Percentiles rank a stretch among this genome's conserved stretches.
Conservation (phyloP, 2,888 invertebrate species). For the Calliphora vomitoria region DNA sequence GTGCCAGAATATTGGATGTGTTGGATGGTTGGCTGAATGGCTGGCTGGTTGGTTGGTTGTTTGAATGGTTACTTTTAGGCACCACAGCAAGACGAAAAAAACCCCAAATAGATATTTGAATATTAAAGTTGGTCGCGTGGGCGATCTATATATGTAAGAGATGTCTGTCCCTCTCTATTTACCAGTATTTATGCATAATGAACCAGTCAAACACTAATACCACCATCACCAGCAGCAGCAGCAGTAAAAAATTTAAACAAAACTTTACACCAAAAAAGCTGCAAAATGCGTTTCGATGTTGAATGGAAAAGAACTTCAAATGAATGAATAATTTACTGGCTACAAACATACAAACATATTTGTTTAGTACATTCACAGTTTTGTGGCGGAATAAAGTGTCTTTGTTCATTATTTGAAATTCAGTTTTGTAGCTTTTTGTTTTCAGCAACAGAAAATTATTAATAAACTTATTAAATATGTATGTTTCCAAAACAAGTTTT, state of each 20-base stretch:
- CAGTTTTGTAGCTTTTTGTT: background rate
- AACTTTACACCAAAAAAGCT: conserved; percentile 28
- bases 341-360: background rate
- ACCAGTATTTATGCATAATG: conserved; percentile 52
- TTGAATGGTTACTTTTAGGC: conserved; percentile 44
- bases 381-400: conserved; percentile 12
- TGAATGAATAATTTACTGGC: conserved; percentile 24
- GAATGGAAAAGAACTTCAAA: background rate
- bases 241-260: conserved; percentile 12
- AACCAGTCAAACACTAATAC: conserved; percentile 17
- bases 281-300: conserved; percentile 62
- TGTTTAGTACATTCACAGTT: conserved; percentile 2
- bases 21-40: conserved; percentile 24
- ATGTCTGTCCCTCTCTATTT: conserved; percentile 20
- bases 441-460: conserved; percentile 6
- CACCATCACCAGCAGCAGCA: conserved; percentile 4
- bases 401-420: conserved; percentile 12
- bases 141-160: conserved; percentile 65
- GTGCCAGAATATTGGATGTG: conserved; percentile 37
- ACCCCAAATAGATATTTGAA: conserved; percentile 51
- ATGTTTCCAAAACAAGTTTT: conserved; percentile 59
- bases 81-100: conserved; percentile 22
- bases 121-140: conserved; percentile 70
- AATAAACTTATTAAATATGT: conserved; percentile 55
- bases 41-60: conserved; percentile 25